phyloP scores from a whole-genome alignment of 2,888 invertebrate genomes.

The Axea sp. region DNA sequence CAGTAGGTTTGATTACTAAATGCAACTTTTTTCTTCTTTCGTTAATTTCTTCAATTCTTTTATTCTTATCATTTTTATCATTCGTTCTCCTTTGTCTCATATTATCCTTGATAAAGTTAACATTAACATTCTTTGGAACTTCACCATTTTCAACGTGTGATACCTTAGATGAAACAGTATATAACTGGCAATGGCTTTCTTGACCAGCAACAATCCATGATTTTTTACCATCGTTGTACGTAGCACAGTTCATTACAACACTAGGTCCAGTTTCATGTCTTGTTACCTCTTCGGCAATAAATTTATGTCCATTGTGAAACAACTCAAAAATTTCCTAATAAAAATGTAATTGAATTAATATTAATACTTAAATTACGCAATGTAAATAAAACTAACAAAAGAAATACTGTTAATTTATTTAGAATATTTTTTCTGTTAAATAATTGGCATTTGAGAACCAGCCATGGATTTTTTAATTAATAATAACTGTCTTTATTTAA shows the following conservation, averaged over 20 bases:
- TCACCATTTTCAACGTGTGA: conserved; percentile 78
- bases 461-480: no score
- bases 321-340: conserved; percentile 94
- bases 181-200: conserved; percentile 94
- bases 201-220: conserved; percentile 93
- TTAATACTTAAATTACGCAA: background rate
- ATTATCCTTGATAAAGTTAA: conserved; percentile 68
- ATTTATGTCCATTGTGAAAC: conserved; percentile 89
- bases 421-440: no score
- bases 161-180: conserved; percentile 83
- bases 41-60: conserved; percentile 63
- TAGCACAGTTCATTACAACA: conserved; percentile 95
- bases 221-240: conserved; percentile 86
- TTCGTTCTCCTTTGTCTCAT: conserved; percentile 82
- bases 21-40: conserved; percentile 82
- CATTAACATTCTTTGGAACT: conserved; percentile 80
- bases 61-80: conserved; percentile 79
- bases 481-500: no score
- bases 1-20: conserved; percentile 87
- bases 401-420: no score
- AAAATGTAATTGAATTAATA: background rate
- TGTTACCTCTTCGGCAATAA: conserved; percentile 92
- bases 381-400: no score
- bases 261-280: conserved; percentile 93
- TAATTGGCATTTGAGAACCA: no score